phyloP scores from a whole-genome alignment of 1,140 invertebrate genomes.

The Drosophila rhopaloa region DNA sequence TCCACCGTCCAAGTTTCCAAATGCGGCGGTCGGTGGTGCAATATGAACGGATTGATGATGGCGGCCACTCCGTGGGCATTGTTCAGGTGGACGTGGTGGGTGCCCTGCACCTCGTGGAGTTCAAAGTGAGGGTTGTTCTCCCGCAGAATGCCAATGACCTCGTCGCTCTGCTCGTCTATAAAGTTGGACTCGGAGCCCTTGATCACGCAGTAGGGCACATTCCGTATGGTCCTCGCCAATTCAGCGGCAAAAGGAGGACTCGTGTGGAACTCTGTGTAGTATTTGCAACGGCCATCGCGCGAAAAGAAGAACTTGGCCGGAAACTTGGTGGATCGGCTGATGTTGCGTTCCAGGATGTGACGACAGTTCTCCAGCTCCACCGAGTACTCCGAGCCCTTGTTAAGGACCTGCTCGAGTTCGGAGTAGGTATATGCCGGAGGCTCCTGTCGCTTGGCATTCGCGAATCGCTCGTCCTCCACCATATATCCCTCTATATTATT shows the following conservation, averaged over 20 bases:
- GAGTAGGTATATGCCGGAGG: conserved; percentile 87
- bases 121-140: conserved; percentile 87
- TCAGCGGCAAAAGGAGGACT: conserved; percentile 68
- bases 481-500: conserved; percentile 75
- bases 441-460: conserved; percentile 80
- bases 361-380: conserved; percentile 86
- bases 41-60: conserved; percentile 87
- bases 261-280: conserved; percentile 69
- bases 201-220: conserved; percentile 79
- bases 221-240: conserved; percentile 65
- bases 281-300: conserved; percentile 86
- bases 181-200: conserved; percentile 72
- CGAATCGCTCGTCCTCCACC: conserved; percentile 74
- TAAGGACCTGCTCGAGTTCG: conserved; percentile 86
- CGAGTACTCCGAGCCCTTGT: conserved; percentile 85
- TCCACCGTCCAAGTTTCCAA: conserved; percentile 70
- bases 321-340: conserved; percentile 85
- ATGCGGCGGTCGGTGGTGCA: conserved; percentile 69
- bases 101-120: conserved; percentile 87
- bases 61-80: conserved; percentile 87
- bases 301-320: conserved; percentile 87
- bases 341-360: conserved; percentile 86
- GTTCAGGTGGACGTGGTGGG: conserved; percentile 91
- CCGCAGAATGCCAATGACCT: conserved; percentile 86
- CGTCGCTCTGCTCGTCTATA: conserved; percentile 69